Evolutionary conservation across 2,113 vertebrate species (phyloP).

Genomic region (Rostratula benghalensis): DNA sequence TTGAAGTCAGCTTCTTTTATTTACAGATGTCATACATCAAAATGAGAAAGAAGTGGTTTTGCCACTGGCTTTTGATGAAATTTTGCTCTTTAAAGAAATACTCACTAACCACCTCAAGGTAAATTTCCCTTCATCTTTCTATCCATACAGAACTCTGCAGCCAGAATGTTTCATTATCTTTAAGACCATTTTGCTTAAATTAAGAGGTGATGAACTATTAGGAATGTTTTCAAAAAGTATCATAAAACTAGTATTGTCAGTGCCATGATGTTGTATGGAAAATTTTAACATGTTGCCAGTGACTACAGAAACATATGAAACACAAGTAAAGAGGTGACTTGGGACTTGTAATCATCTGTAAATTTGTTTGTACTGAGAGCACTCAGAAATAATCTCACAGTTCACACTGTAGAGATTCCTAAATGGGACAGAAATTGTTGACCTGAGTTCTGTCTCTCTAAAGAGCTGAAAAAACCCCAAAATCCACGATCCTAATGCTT

Average conservation of each 20-base stretch:
- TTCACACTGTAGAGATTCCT: not conserved
- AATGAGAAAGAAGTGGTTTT: constrained; percentile 13
- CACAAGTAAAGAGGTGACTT: not conserved
- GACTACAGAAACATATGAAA: not conserved
- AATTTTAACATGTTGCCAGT: not conserved
- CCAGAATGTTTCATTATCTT: not conserved
- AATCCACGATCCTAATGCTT: not conserved
- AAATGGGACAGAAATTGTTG: not conserved
- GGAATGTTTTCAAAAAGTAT: not conserved
- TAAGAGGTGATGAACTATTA: not conserved
- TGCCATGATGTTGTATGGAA: not conserved
- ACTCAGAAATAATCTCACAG: not conserved
- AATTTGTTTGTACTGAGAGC: not conserved
- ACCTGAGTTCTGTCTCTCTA: not conserved
- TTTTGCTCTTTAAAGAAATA: not conserved
- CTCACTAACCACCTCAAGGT: not conserved
- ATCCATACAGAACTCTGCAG: not conserved
- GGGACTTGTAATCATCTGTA: not conserved
- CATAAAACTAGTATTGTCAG: not conserved
- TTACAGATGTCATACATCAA: not conserved
- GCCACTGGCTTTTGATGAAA: not conserved
- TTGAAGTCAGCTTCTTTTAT: not conserved
- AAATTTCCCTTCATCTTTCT: not conserved
- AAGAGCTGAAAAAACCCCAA: not conserved
- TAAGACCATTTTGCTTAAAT: not conserved